Conservation (phyloP, 2,888 invertebrate genomes). For the Hoplodrina ambigua region DNA sequence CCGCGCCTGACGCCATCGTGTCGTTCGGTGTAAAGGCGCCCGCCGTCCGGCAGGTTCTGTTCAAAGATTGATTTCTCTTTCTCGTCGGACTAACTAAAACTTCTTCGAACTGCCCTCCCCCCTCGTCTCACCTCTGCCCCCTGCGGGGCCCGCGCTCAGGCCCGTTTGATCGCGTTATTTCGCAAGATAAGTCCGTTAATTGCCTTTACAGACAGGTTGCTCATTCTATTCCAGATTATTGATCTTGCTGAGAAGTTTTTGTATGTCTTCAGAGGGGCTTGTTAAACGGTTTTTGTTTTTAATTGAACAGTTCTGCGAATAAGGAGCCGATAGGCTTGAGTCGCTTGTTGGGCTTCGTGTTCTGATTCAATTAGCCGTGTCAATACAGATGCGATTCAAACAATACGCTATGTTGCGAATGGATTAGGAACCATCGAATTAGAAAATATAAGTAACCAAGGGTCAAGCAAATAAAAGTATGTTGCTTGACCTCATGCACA, state of each 20-base stretch:
- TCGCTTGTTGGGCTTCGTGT: conserved; percentile 51
- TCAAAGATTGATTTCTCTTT: conserved; percentile 88
- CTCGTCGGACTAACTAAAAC: conserved; percentile 77
- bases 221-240: conserved; percentile 82
- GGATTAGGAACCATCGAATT: not conserved
- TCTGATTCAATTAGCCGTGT: conserved; percentile 30
- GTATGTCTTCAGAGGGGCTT: conserved; percentile 83
- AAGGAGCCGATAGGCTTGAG: conserved; percentile 52
- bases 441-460: conserved; percentile 1
- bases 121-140: conserved; percentile 44
- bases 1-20: conserved; percentile 46
- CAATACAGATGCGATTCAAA: conserved; percentile 11
- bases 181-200: conserved; percentile 87
- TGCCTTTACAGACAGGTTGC: conserved; percentile 85
- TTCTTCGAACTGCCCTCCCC: conserved; percentile 65
- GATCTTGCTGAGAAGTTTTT: conserved; percentile 83
- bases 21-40: conserved; percentile 68
- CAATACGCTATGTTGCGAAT: not conserved
- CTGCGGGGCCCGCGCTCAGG: conserved; percentile 35
- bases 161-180: conserved; percentile 84
- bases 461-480: not conserved
- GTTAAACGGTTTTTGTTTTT: conserved; percentile 82
- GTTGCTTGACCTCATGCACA: not conserved
- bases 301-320: conserved; percentile 72
- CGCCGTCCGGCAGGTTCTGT: conserved; percentile 74